Evolutionary conservation across 2,888 invertebrate genomes (phyloP).

Genomic region (Colletes collaris): DNA sequence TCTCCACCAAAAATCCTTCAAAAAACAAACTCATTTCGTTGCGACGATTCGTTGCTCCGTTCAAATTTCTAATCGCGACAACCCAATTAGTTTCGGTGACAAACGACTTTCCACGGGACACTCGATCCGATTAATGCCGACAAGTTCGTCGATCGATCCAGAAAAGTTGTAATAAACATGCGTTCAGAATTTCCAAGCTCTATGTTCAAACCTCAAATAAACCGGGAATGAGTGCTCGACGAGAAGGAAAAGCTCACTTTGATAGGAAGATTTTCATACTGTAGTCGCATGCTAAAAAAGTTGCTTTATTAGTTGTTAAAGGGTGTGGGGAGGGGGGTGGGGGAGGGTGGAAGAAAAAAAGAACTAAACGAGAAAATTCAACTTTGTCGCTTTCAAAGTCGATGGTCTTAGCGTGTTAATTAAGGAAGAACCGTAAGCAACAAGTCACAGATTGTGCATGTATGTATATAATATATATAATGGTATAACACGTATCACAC

Average conservation of each 20-base stretch:
- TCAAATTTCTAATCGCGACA: too few relatives aligned
- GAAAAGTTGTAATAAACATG: too few relatives aligned
- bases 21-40: neutral
- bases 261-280: constrained; percentile 2
- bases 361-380: neutral
- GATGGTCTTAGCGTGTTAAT: constrained; percentile 28
- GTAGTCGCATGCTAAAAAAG: constrained; percentile 16
- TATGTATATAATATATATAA: constrained; percentile 56
- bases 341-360: neutral
- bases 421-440: constrained; percentile 25
- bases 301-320: constrained; percentile 23
- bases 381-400: constrained; percentile 16
- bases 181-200: too few relatives aligned
- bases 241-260: neutral
- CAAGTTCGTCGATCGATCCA: too few relatives aligned
- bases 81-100: too few relatives aligned
- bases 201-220: neutral
- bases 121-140: too few relatives aligned
- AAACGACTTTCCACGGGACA: too few relatives aligned
- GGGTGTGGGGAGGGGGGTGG: neutral
- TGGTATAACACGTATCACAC: constrained; percentile 34
- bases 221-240: constrained; percentile 37
- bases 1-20: constrained; percentile 1
- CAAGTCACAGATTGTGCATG: constrained; percentile 32
- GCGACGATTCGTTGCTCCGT: too few relatives aligned